Base-by-base conservation (phyloP, 2,888 invertebrate genomes). In the Dryococelus australis region DNA sequence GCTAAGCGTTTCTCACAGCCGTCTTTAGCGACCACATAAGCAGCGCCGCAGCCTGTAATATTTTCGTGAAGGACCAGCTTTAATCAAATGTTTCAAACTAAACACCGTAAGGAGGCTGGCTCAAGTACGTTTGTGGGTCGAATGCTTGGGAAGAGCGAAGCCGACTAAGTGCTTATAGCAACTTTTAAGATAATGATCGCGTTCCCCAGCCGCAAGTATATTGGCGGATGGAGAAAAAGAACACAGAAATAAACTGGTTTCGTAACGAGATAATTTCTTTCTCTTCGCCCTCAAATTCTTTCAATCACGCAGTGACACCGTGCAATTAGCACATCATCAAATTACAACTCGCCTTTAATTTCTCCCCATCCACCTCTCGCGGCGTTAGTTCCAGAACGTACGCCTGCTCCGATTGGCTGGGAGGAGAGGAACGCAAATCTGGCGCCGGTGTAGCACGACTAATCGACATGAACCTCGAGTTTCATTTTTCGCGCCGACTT, bases 291-390 rank as follows among this genome's bases (percentile, higher is more conserved):
- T 65, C 65, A 1, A 8, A 20, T 24, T 65, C 65, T 65, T 65
- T 65, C 65, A 65, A 65, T 65, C 24, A 65, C 35, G 2, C 65
- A 65, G 65, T 65, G 24, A 65, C n/a, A 20, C 65, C 65, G 65
- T n/a, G 65, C 20, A 65, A 65, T 65, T 65, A 65, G 65, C 65
- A 65, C 65, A n/a, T 65, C 65, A 65, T 65, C 65, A 65, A n/a
- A 65, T n/a, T 65, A 65, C 65, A 20, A 20, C 35, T 35, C 4
- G 35, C 35, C 4, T 65, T 65, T 0, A 65, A 12, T n/a, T 24
- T 65, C 24, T n/a, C 65, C n/a, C n/a, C n/a, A n/a, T n/a, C n/a
- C 65, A 3, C 16, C 65, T 65, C n/a, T 65, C 24, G 65, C 20
- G n/a, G 6, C 65, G 20, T 65, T n/a, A 65, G 20, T 16, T 65